Evolutionary conservation across 2,113 vertebrate species (phyloP), one percentile per base, ranked within the genome.

Genomic region (Seriola aureovittata): DNA sequence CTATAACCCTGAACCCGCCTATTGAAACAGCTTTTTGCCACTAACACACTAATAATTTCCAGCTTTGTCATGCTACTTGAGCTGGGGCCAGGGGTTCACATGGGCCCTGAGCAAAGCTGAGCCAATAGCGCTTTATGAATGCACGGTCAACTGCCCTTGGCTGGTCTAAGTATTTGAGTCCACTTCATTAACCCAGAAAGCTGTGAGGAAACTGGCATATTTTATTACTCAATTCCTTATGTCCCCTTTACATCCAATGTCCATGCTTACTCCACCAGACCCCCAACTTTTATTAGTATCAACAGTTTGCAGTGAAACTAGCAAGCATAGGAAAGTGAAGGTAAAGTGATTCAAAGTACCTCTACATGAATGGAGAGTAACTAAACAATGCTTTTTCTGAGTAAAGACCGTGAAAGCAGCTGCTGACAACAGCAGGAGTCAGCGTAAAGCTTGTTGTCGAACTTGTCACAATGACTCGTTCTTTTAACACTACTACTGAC

Each of bases 391-490:
- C 70, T 78, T 54, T 85, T 77, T 71, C 23, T 25, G 65, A 81
- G 81, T 38, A 44, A 75, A 91, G 69, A 62, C 25, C 4, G 32
- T 65, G 74, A 62, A 75, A 85, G 85, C 90, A 91, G 92, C 86
- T 93, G 91, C 71, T 5, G 32, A 78, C 75, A 32, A 82, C 77
- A 85, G 72, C 23, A 29, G 69, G 54, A 84, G 72, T 87, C 86
- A 16, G 82, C 81, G 84, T 84, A 86, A 90, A 92, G 88, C 82
- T 40, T 46, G 46, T 73, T 90, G 93, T 91, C 81, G 34, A 87
- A 87, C 87, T 67, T 86, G 88, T 92, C 89, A 92, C 86, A 86
- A 71, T 68, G 81, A 67, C 81, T 23, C 89, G 81, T 92, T 91
- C 88, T 88, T 89, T 85, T 42, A 80, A 74, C 63, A 11, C 82